Percentiles rank a stretch among this genome's conserved stretches.
Conservation (phyloP, 1,140 invertebrate genomes). For the Latrodectus geometricus region DNA sequence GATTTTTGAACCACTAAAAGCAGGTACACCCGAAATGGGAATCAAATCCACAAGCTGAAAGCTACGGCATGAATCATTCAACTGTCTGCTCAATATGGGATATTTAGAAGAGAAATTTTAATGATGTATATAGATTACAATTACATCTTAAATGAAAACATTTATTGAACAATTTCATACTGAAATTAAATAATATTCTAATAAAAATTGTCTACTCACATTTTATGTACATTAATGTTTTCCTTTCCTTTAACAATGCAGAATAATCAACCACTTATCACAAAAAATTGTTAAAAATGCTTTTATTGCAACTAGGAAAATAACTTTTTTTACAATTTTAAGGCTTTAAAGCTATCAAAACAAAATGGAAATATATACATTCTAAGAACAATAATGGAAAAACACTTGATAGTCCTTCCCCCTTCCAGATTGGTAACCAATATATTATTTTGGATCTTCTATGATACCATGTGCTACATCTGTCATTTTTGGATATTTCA, state of each 20-base stretch:
- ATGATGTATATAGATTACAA: too few relatives aligned
- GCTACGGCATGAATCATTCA: too few relatives aligned
- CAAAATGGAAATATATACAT: slow-evolving; percentile 21
- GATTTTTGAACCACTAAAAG: too few relatives aligned
- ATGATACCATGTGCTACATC: slow-evolving; percentile 75
- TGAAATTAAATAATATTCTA: too few relatives aligned
- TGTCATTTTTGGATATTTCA: slow-evolving; percentile 93
- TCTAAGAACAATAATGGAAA: slow-evolving; percentile 1
- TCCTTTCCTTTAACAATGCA: neutral
- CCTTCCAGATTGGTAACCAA: neutral
- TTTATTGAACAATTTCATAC: too few relatives aligned
- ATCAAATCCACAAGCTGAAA: too few relatives aligned
- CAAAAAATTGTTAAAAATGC: slow-evolving; percentile 22
- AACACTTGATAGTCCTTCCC: neutral
- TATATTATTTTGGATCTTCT: slow-evolving; percentile 77
- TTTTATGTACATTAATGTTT: too few relatives aligned
- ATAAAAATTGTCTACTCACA: too few relatives aligned
- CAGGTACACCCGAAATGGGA: too few relatives aligned
- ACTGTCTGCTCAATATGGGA: too few relatives aligned
- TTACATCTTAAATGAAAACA: too few relatives aligned
- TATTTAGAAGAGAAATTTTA: too few relatives aligned
- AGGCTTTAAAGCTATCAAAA: neutral
- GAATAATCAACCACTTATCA: neutral
- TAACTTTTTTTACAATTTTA: slow-evolving; percentile 28
- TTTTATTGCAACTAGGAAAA: slow-evolving; percentile 34